Conservation (phyloP, 2,113 vertebrate genomes). For the Bufo gargarizans region DNA sequence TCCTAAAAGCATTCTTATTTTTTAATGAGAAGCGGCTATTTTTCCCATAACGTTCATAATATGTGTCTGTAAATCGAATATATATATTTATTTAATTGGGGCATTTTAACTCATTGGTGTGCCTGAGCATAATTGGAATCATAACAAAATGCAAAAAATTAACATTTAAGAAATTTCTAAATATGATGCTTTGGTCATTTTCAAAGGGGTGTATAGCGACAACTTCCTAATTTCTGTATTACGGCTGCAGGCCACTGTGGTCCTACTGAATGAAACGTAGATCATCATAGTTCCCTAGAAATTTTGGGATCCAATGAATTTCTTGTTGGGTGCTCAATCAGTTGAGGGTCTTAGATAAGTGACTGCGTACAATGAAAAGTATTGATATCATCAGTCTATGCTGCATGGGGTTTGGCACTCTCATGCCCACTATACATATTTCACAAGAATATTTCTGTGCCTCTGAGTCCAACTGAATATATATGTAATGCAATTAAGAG, state of each 20-base stretch:
- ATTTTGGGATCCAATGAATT: neutral
- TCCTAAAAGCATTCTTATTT: constrained; percentile 22
- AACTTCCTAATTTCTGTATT: neutral
- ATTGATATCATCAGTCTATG: no score
- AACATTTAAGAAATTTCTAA: neutral
- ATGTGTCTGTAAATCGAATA: neutral
- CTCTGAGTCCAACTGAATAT: neutral
- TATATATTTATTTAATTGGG: neutral
- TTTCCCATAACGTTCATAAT: neutral
- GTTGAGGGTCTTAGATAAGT: neutral
- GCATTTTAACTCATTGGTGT: neutral
- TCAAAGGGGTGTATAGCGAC: neutral
- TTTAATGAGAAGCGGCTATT: constrained; percentile 24
- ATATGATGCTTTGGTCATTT: neutral
- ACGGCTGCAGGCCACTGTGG: no score
- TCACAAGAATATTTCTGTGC: neutral
- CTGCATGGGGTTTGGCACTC: neutral
- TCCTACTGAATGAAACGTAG: no score
- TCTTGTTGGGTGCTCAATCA: neutral
- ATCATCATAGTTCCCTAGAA: neutral
- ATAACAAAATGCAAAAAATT: neutral
- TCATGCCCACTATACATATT: neutral
- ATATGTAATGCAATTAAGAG: neutral
- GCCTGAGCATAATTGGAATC: neutral
- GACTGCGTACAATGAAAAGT: neutral